phyloP scores from a whole-genome alignment of 2,888 invertebrate genomes.

The Trichopria drosophilae region DNA sequence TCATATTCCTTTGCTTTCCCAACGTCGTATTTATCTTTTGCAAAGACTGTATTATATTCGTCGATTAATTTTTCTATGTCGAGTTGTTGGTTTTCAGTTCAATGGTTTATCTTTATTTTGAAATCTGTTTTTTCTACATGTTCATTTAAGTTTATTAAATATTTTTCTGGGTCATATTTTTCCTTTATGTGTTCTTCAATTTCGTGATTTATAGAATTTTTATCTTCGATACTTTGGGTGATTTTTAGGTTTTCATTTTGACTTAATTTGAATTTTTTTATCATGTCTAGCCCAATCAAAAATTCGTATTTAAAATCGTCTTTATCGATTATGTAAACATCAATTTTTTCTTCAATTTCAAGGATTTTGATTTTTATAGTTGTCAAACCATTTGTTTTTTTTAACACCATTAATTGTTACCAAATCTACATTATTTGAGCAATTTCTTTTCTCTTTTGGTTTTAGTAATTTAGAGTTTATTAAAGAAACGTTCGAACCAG shows the following conservation, averaged over 20 bases:
- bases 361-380: slow-evolving; percentile 37
- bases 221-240: too few relatives aligned
- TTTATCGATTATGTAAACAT: slow-evolving; percentile 33
- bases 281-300: slow-evolving; percentile 18
- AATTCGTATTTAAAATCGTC: slow-evolving; percentile 29
- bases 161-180: neutral
- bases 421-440: slow-evolving; percentile 28
- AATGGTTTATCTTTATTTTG: slow-evolving; percentile 21
- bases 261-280: slow-evolving; percentile 15
- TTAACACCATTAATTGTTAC: slow-evolving; percentile 39
- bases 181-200: neutral
- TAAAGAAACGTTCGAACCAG: slow-evolving; percentile 36
- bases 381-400: slow-evolving; percentile 33
- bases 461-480: slow-evolving; percentile 36
- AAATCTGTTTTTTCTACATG: slow-evolving; percentile 25
- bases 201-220: neutral
- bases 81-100: slow-evolving; percentile 8
- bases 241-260: slow-evolving; percentile 18
- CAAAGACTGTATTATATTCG: slow-evolving; percentile 35
- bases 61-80: slow-evolving; percentile 32
- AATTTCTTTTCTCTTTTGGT: slow-evolving; percentile 24
- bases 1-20: slow-evolving; percentile 35
- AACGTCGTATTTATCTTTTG: slow-evolving; percentile 38
- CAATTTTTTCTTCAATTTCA: slow-evolving; percentile 35
- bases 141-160: slow-evolving; percentile 32